Conservation (phyloP, 2,888 invertebrate species). For the Itoplectis maculator region DNA sequence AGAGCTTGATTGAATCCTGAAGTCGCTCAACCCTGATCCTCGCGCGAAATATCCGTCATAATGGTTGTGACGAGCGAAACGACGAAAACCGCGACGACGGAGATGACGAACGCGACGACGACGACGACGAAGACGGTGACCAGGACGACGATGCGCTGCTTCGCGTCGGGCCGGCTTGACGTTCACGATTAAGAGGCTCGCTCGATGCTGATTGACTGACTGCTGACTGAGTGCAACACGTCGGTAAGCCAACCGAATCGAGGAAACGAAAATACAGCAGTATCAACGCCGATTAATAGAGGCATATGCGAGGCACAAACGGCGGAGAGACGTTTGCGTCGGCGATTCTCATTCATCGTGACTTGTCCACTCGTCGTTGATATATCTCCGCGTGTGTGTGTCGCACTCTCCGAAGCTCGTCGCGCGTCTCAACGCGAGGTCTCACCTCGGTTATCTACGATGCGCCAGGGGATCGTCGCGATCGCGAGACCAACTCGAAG, state of each 20-base stretch:
- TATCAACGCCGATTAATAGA: constrained; percentile 41
- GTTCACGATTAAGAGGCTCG: neutral
- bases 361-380: too few species aligned
- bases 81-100: neutral
- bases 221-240: constrained; percentile 35
- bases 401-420: too few species aligned
- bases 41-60: constrained; percentile 21
- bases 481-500: constrained; percentile 69
- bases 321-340: constrained; percentile 45
- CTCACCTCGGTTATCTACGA: constrained; percentile 45
- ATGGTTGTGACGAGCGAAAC: constrained; percentile 45
- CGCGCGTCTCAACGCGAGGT: constrained; percentile 27
- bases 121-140: constrained; percentile 6
- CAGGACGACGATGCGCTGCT: constrained; percentile 7
- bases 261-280: constrained; percentile 12
- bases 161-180: constrained; percentile 36
- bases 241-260: constrained; percentile 35
- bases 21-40: constrained; percentile 21
- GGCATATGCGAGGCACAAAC: constrained; percentile 58
- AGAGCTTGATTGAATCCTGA: constrained; percentile 18
- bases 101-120: constrained; percentile 12
- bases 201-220: constrained; percentile 8
- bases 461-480: constrained; percentile 58
- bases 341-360: too few species aligned
- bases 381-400: neutral